phyloP scores from a whole-genome alignment of 2,888 invertebrate species.

The Leptothorax acervorum region DNA sequence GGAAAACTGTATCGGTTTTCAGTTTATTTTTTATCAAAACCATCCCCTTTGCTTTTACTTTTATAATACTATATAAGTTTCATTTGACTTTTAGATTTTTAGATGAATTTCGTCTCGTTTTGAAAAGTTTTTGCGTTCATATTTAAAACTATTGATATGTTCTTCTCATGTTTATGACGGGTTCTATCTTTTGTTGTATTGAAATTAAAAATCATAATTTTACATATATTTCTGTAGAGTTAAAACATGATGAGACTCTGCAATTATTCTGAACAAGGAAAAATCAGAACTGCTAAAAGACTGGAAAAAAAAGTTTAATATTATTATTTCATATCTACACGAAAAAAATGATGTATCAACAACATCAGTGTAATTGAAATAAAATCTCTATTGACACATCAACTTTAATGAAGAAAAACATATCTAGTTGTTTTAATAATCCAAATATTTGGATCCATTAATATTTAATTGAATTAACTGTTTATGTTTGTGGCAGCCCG shows the following conservation, averaged over 20 bases:
- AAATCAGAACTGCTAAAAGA: neutral
- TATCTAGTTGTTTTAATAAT: no score
- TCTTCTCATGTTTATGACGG: neutral
- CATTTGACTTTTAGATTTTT: neutral
- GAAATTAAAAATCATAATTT: neutral
- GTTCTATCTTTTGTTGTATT: neutral
- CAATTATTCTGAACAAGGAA: neutral
- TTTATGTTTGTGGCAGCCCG: no score
- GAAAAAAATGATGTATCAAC: no score
- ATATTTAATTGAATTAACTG: no score
- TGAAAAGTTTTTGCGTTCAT: neutral
- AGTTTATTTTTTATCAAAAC: neutral
- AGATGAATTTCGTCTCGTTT: neutral
- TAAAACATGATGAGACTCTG: neutral
- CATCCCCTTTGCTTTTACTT: neutral
- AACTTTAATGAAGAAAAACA: no score
- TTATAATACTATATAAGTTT: neutral
- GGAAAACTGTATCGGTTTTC: neutral
- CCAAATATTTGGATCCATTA: no score
- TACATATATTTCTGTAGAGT: neutral
- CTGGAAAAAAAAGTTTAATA: neutral
- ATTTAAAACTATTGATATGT: neutral
- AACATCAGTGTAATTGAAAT: no score
- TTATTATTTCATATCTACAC: neutral
- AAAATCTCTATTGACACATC: no score